Evolutionary conservation across 2,888 invertebrate species (phyloP).

Genomic region (Drosophila mercatorum): DNA sequence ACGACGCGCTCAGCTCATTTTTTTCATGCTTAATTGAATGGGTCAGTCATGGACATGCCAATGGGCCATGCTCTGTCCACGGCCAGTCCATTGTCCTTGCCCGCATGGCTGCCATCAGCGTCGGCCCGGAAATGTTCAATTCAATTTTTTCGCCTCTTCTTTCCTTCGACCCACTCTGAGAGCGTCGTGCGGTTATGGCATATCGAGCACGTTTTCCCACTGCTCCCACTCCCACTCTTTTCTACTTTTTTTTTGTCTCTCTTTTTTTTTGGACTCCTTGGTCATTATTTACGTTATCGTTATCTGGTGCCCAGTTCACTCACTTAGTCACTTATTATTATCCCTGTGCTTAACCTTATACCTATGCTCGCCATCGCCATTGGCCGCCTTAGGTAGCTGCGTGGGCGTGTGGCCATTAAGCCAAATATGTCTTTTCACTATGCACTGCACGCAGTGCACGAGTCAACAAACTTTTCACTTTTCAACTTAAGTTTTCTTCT

Average conservation of each 20-base stretch:
- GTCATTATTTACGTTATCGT: constrained; percentile 81
- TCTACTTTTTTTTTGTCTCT: constrained; percentile 9
- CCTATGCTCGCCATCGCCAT: constrained; percentile 54
- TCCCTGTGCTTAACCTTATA: constrained; percentile 51
- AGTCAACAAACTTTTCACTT: constrained; percentile 42
- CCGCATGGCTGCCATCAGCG: constrained; percentile 64
- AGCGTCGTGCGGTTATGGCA: constrained; percentile 69
- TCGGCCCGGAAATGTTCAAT: constrained; percentile 73
- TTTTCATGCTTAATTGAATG: constrained; percentile 84
- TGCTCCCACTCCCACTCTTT: neutral
- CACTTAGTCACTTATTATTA: constrained; percentile 73
- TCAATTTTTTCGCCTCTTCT: constrained; percentile 59
- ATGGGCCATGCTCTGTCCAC: constrained; percentile 60
- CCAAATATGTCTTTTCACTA: constrained; percentile 66
- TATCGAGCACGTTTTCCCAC: constrained; percentile 68
- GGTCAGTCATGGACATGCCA: constrained; percentile 82
- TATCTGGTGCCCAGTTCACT: constrained; percentile 62
- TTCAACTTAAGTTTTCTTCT: constrained; percentile 33
- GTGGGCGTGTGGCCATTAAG: constrained; percentile 45
- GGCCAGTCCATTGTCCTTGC: constrained; percentile 43
- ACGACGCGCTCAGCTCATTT: constrained; percentile 52
- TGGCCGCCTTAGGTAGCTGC: neutral
- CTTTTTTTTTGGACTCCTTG: constrained; percentile 37
- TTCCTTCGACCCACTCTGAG: constrained; percentile 21
- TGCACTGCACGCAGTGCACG: constrained; percentile 60